Conservation (phyloP, 2,797 vertebrate species). For the Huso huso region DNA sequence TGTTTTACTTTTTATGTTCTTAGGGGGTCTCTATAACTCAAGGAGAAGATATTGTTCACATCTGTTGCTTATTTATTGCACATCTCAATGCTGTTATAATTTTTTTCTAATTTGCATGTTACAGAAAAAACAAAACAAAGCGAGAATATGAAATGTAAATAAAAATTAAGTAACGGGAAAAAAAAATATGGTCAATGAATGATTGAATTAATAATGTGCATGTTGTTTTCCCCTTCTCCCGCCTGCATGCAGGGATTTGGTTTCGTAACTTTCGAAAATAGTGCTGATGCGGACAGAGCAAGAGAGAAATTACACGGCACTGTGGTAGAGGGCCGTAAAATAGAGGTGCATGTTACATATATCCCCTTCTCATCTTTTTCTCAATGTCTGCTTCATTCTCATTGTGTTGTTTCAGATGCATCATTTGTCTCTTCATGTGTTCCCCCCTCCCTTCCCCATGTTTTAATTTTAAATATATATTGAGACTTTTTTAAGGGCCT, state of each 20-base stretch:
- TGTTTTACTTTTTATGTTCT: constrained; percentile 36
- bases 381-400: constrained; percentile 75
- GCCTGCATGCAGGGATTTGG: constrained; percentile 95
- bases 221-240: constrained; percentile 82
- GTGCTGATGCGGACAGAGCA: constrained; percentile 94
- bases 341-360: constrained; percentile 88
- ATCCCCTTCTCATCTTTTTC: constrained; percentile 78
- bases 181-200: constrained; percentile 51
- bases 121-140: constrained; percentile 56
- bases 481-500: constrained; percentile 22
- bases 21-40: constrained; percentile 60
- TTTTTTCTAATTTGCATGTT: constrained; percentile 78
- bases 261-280: constrained; percentile 98
- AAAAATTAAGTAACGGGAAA: constrained; percentile 41
- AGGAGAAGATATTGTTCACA: constrained; percentile 51
- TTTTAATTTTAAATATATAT: constrained; percentile 20
- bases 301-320: constrained; percentile 91
- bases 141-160: constrained; percentile 63
- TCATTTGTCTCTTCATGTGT: constrained; percentile 63
- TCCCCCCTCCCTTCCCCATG: constrained; percentile 42
- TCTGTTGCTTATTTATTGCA: constrained; percentile 68
- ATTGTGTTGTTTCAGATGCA: constrained; percentile 68
- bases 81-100: constrained; percentile 62
- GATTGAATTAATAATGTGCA: constrained; percentile 81
- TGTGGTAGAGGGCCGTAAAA: constrained; percentile 92